Conservation (phyloP, 2,113 vertebrate species). For the Serilophus lunatus region DNA sequence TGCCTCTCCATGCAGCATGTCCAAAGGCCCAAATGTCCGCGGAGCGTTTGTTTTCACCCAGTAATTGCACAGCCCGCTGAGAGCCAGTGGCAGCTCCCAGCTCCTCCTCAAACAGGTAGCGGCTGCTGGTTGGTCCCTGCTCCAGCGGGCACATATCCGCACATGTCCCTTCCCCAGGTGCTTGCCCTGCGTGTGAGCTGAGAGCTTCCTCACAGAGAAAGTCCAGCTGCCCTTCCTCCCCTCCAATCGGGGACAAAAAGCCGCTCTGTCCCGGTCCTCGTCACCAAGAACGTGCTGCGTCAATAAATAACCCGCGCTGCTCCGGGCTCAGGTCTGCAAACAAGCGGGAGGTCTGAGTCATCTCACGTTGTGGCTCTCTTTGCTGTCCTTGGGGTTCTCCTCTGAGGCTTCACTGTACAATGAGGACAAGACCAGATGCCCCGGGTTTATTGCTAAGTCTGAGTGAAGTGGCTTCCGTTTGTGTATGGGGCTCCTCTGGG, state of each 20-base stretch:
- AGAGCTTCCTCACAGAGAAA: not conserved
- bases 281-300: not conserved
- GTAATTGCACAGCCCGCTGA: not conserved
- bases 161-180: not conserved
- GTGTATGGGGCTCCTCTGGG: not conserved
- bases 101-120: not conserved
- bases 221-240: not conserved
- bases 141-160: not conserved
- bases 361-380: not conserved
- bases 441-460: not conserved
- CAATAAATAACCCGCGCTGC: constrained; percentile 62
- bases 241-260: not conserved
- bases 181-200: accelerated
- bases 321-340: not conserved
- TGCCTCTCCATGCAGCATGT: not conserved
- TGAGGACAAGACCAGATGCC: constrained; percentile 20
- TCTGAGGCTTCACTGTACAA: constrained; percentile 60
- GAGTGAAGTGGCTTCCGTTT: constrained; percentile 48
- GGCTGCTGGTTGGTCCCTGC: not conserved
- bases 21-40: not conserved
- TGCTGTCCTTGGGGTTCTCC: not conserved
- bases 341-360: not conserved
- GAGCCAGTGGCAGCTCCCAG: not conserved
- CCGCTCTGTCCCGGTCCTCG: not conserved
- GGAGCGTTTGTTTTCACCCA: not conserved